Conservation (phyloP, 2,888 invertebrate genomes). For the Eupithecia exiguata region DNA sequence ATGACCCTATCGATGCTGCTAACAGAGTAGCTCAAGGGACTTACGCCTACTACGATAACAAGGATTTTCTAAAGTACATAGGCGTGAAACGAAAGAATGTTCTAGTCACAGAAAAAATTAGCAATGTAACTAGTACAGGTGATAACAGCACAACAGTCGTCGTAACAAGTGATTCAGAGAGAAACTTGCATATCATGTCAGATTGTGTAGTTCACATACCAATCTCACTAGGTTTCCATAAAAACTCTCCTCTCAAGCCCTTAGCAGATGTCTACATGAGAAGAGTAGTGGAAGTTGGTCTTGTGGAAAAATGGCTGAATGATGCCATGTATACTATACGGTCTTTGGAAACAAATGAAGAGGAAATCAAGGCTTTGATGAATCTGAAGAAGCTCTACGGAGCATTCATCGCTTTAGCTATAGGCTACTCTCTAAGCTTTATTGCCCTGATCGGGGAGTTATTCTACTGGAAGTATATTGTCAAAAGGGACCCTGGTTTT, state of each 20-base stretch:
- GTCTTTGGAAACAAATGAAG: conserved; percentile 82
- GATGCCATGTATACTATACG: conserved; percentile 86
- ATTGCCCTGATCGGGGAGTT: conserved; percentile 85
- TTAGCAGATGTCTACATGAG: conserved; percentile 87
- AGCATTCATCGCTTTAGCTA: conserved; percentile 87
- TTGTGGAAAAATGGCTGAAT: conserved; percentile 90
- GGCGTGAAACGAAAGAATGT: conserved; percentile 82
- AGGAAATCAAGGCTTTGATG: conserved; percentile 89
- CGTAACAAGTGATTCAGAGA: conserved; percentile 54
- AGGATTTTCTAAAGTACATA: conserved; percentile 87
- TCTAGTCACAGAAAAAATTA: conserved; percentile 54
- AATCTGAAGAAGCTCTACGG: conserved; percentile 91
- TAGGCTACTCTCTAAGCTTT: conserved; percentile 86
- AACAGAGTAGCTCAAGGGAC: conserved; percentile 87
- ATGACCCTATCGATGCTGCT: conserved; percentile 86
- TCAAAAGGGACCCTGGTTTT: conserved; percentile 87
- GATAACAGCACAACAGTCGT: conserved; percentile 32
- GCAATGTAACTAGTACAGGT: conserved; percentile 58
- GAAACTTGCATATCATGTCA: conserved; percentile 90
- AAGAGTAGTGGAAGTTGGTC: conserved; percentile 88
- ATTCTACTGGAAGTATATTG: conserved; percentile 86
- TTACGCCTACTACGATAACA: conserved; percentile 92
- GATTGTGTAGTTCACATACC: conserved; percentile 92
- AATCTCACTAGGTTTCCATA: conserved; percentile 91
- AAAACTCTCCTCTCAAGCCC: conserved; percentile 90